Conservation (phyloP, 2,113 vertebrate species). For the Calidris pugnax region DNA sequence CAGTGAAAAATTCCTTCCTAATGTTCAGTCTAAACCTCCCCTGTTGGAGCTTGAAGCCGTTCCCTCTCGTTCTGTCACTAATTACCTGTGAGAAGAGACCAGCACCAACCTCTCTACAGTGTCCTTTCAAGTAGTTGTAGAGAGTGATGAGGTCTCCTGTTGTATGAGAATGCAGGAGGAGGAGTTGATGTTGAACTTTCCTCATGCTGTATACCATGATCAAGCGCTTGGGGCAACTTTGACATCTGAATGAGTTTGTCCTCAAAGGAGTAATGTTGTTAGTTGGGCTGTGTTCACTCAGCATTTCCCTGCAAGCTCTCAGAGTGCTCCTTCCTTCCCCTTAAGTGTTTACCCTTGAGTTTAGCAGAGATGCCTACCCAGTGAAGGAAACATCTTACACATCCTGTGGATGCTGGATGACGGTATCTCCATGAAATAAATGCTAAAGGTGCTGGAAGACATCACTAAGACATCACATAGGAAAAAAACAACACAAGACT, state of each 20-base stretch:
- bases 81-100: no score
- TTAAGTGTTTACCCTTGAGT: neutral
- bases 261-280: slow-evolving; percentile 3
- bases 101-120: no score
- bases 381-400: neutral
- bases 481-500: neutral
- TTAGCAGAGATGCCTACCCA: neutral
- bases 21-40: no score
- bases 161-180: slow-evolving; percentile 1
- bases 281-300: slow-evolving; percentile 41
- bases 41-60: no score
- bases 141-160: no score
- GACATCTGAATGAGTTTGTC: slow-evolving; percentile 24
- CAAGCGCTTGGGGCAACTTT: slow-evolving; percentile 26
- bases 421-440: neutral
- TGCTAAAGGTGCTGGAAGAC: neutral
- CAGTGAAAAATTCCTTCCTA: no score
- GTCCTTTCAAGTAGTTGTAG: no score
- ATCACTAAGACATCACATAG: neutral
- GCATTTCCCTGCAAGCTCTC: slow-evolving; percentile 16
- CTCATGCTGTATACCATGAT: neutral
- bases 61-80: no score
- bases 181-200: slow-evolving; percentile 38
- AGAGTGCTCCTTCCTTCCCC: neutral
- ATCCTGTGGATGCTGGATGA: neutral